phyloP scores from a whole-genome alignment of 2,888 invertebrate genomes.

The Luffia ferchaultella region DNA sequence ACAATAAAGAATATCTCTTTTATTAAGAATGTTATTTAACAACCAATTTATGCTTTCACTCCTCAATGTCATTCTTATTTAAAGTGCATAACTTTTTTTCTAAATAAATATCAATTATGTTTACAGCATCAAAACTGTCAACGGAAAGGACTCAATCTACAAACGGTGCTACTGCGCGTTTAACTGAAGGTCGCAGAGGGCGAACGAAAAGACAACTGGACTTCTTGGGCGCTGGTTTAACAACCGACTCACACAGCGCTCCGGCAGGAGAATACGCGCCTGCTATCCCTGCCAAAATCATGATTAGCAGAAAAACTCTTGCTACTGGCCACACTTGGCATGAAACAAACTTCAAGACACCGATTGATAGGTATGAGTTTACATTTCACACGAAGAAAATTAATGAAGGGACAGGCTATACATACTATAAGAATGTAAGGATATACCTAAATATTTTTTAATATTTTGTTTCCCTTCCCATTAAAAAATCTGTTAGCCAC shows the following conservation, averaged over 20 bases:
- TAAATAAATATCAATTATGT: too few species aligned
- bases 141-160: slow-evolving; percentile 39
- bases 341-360: slow-evolving; percentile 53
- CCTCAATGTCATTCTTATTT: too few species aligned
- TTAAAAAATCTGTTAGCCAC: too few species aligned
- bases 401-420: too few species aligned
- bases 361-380: slow-evolving; percentile 42
- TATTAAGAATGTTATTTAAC: too few species aligned
- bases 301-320: slow-evolving; percentile 54
- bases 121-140: slow-evolving; percentile 39
- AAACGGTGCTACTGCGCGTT: slow-evolving; percentile 22
- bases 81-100: too few species aligned
- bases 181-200: slow-evolving; percentile 24
- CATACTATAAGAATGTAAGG: too few species aligned
- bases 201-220: slow-evolving; percentile 48
- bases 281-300: slow-evolving; percentile 48
- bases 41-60: too few species aligned
- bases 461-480: too few species aligned
- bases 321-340: slow-evolving; percentile 58
- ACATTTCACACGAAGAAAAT: not conserved
- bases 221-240: slow-evolving; percentile 40
- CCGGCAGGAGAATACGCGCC: slow-evolving; percentile 42
- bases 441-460: too few species aligned
- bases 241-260: slow-evolving; percentile 30
- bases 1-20: too few species aligned